Percentiles rank a stretch among this genome's conserved stretches.
These are phyloP conservation scores for Chironomus tepperi DNA, from an alignment of 1,140 invertebrate species.

Conservation along the genomic window DNA sequence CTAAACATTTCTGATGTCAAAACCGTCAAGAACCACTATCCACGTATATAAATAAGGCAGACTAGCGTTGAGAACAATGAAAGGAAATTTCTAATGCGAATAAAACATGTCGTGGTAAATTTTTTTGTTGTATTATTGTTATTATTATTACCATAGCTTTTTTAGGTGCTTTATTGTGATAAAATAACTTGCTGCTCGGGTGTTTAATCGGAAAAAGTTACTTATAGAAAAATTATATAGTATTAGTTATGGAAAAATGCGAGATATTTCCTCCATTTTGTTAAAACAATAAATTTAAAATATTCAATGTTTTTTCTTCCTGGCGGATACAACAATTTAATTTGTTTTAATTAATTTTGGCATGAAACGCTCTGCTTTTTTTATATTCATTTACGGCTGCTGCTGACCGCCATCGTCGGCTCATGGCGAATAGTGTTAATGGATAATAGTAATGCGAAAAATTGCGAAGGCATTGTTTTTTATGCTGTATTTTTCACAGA, in stretches of 20 bases:
- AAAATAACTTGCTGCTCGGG: not conserved
- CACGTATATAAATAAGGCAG: no score
- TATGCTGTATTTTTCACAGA: no score
- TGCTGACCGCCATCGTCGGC: no score
- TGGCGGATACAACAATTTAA: conserved; percentile 22
- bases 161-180: not conserved
- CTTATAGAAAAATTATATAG: conserved; percentile 21
- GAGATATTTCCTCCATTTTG: conserved; percentile 24
- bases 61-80: not conserved
- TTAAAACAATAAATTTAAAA: conserved; percentile 24
- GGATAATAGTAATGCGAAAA: no score
- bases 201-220: conserved; percentile 23
- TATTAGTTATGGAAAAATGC: conserved; percentile 22
- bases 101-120: conserved; percentile 18
- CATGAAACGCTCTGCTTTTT: not conserved
- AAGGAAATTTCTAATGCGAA: conserved; percentile 22
- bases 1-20: no score
- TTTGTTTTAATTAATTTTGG: conserved; percentile 23
- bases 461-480: no score
- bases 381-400: no score
- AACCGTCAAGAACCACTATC: no score
- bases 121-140: not conserved
- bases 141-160: not conserved
- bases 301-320: conserved; percentile 22
- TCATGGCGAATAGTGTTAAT: no score